Evolutionary conservation across 1,140 invertebrate species (phyloP).

Genomic region (Globodera ellingtonae): DNA sequence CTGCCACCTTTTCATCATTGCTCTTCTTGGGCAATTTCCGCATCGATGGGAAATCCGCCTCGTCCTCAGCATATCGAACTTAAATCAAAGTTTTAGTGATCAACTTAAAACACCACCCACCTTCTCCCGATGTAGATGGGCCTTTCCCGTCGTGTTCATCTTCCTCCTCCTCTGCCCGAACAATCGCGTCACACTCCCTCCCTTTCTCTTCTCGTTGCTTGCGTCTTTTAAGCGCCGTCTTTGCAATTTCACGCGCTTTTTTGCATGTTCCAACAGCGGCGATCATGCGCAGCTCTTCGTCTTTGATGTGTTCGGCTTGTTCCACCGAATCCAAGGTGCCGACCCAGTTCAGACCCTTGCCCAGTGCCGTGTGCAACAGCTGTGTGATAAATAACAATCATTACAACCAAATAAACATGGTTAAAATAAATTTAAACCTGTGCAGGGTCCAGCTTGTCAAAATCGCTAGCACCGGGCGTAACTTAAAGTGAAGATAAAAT

Average conservation of each 20-base stretch:
- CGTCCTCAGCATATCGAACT: slow-evolving; percentile 19
- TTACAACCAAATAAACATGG: background rate
- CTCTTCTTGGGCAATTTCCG: slow-evolving; percentile 1
- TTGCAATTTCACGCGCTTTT: slow-evolving; percentile 36
- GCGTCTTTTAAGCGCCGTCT: slow-evolving; percentile 8
- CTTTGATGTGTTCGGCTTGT: slow-evolving; percentile 57
- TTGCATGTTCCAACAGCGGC: slow-evolving; percentile 38
- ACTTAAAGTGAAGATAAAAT: slow-evolving; percentile 19
- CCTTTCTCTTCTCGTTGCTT: background rate
- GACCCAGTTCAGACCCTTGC: slow-evolving; percentile 54
- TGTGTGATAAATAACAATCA: slow-evolving; percentile 23
- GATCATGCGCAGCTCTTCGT: slow-evolving; percentile 58
- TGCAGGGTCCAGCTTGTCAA: slow-evolving; percentile 60
- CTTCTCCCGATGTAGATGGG: slow-evolving; percentile 19
- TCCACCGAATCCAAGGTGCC: slow-evolving; percentile 57
- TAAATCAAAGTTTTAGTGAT: background rate
- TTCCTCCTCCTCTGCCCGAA: background rate
- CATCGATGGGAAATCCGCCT: slow-evolving; percentile 21
- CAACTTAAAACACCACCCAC: background rate
- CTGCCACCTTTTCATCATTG: slow-evolving; percentile 14
- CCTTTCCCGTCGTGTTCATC: slow-evolving; percentile 1
- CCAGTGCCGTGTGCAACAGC: slow-evolving; percentile 58
- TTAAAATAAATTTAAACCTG: slow-evolving; percentile 42
- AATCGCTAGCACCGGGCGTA: slow-evolving; percentile 55
- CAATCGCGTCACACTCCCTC: background rate